phyloP scores from a whole-genome alignment of 2,113 vertebrate genomes.

The Butastur rufipennis region DNA sequence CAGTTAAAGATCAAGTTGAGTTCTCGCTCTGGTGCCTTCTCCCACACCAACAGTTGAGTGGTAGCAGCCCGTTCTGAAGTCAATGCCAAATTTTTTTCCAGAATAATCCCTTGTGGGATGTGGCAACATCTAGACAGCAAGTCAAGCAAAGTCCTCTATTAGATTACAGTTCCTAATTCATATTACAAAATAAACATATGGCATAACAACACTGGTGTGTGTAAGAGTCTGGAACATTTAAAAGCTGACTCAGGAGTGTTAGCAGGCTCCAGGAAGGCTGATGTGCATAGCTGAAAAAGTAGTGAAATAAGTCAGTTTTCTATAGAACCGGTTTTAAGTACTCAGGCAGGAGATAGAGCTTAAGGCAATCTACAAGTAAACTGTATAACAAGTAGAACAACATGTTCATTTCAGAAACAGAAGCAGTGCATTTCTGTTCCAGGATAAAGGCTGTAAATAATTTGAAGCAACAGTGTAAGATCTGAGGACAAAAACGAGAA shows the following conservation, averaged over 20 bases:
- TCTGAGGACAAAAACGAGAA: not conserved
- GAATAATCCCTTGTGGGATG: not conserved
- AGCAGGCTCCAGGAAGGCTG: not conserved
- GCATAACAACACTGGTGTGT: not conserved
- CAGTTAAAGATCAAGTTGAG: not conserved
- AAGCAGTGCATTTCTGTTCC: not conserved
- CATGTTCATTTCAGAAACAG: not conserved
- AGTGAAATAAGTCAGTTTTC: not conserved
- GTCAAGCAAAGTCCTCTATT: not conserved
- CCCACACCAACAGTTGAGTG: not conserved
- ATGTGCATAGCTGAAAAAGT: not conserved
- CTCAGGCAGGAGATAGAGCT: not conserved
- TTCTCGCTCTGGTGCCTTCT: not conserved
- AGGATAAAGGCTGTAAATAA: not conserved
- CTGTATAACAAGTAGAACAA: not conserved
- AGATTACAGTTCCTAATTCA: not conserved
- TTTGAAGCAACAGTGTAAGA: accelerated
- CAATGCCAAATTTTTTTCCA: not conserved
- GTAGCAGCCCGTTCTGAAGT: not conserved
- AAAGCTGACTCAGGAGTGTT: not conserved
- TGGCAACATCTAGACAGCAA: not conserved
- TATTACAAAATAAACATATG: not conserved
- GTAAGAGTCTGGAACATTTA: accelerated
- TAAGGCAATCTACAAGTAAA: not conserved
- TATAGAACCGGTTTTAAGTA: not conserved